phyloP scores from a whole-genome alignment of 2,113 vertebrate species.

The Ceyx cyanopectus region DNA sequence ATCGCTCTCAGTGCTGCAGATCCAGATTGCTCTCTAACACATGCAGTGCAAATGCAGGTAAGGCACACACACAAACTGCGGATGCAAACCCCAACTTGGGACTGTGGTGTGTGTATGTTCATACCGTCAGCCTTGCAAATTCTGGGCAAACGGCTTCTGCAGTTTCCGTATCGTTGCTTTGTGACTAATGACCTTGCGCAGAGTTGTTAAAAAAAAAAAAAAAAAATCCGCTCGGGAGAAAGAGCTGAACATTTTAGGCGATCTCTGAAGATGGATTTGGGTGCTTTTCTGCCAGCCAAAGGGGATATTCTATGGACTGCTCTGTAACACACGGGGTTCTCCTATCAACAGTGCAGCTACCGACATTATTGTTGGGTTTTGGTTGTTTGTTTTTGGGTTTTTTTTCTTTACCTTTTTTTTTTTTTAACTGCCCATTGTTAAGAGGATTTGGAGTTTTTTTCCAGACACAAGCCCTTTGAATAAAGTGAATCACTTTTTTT shows the following conservation, averaged over 20 bases:
- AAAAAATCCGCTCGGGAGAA: constrained; percentile 66
- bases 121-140: constrained; percentile 18
- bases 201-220: constrained; percentile 76
- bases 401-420: neutral
- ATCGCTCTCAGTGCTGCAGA: constrained; percentile 93
- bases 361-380: constrained; percentile 27
- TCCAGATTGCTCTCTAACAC: constrained; percentile 88
- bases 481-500: constrained; percentile 57
- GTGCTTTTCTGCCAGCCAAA: constrained; percentile 55
- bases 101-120: constrained; percentile 35
- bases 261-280: constrained; percentile 76
- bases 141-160: constrained; percentile 64
- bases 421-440: constrained; percentile 5
- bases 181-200: constrained; percentile 86
- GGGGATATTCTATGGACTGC: constrained; percentile 59
- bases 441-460: constrained; percentile 71
- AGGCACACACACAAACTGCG: constrained; percentile 81
- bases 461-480: constrained; percentile 54
- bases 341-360: constrained; percentile 33
- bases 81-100: constrained; percentile 82
- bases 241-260: constrained; percentile 65
- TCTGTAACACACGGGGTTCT: constrained; percentile 50
- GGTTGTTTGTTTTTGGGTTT: neutral
- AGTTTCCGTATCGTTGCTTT: constrained; percentile 73
- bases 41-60: constrained; percentile 93